These are phyloP conservation scores for Sanderia malayensis DNA, from an alignment of 30 jellyfish, hydroid and myxozoan species.

Conservation along the genomic window DNA sequence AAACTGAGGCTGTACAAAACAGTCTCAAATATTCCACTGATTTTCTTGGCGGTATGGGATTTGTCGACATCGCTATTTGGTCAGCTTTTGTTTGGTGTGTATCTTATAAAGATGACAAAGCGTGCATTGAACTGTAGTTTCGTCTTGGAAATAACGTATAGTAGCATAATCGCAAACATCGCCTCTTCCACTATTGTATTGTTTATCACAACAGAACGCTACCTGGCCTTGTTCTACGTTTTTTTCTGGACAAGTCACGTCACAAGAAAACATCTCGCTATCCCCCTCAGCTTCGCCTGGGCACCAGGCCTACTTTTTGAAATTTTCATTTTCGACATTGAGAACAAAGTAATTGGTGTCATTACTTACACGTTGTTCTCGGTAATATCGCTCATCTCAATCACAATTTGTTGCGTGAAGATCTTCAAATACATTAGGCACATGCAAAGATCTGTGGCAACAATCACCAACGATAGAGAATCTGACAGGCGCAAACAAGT, in stretches of 20 bases:
- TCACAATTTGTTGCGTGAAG: slow-evolving; percentile 24
- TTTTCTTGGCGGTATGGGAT: slow-evolving; percentile 56
- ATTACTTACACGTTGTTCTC: slow-evolving; percentile 23
- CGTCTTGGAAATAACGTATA: not conserved
- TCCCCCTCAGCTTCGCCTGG: slow-evolving; percentile 41
- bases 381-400: slow-evolving; percentile 26
- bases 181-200: slow-evolving; percentile 45
- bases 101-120: slow-evolving; percentile 19
- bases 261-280: slow-evolving; percentile 20
- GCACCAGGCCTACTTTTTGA: slow-evolving; percentile 14
- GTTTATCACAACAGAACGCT: slow-evolving; percentile 48
- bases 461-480: slow-evolving; percentile 29
- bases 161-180: slow-evolving; percentile 22
- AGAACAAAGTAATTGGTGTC: slow-evolving; percentile 15
- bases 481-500: slow-evolving; percentile 27
- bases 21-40: slow-evolving; percentile 31
- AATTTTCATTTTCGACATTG: slow-evolving; percentile 31
- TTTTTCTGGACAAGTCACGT: slow-evolving; percentile 34
- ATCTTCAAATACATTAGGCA: slow-evolving; percentile 28
- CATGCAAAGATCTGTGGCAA: slow-evolving; percentile 26
- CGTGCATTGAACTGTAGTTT: slow-evolving; percentile 10
- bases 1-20: slow-evolving; percentile 17
- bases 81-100: slow-evolving; percentile 44
- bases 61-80: slow-evolving; percentile 28
- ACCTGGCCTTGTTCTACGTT: slow-evolving; percentile 46